Evolutionary conservation across 1,140 invertebrate genomes (phyloP).

Genomic region (Lasaia peninsularis): DNA sequence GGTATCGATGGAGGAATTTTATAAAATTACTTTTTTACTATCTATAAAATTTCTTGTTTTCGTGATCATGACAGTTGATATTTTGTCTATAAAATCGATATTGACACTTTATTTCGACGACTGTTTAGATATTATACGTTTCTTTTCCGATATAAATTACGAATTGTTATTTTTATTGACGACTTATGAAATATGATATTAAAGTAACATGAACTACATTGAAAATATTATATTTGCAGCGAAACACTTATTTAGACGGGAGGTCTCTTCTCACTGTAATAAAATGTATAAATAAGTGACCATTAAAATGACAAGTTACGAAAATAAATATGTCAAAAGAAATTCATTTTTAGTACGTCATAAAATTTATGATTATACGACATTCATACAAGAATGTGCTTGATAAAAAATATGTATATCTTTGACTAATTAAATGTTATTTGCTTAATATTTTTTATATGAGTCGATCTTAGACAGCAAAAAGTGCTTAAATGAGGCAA

Average conservation of each 20-base stretch:
- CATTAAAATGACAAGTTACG: not conserved
- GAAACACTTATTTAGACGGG: not conserved
- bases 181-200: not conserved
- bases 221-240: not conserved
- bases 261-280: not conserved
- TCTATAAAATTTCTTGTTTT: not conserved
- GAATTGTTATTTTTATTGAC: not conserved
- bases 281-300: not conserved
- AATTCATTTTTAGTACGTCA: no score
- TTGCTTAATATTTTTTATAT: not conserved
- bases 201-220: not conserved
- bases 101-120: not conserved
- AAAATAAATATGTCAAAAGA: not conserved
- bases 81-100: not conserved
- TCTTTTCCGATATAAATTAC: not conserved
- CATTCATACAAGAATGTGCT: no score
- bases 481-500: no score
- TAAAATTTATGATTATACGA: no score
- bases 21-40: conserved; percentile 17
- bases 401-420: no score
- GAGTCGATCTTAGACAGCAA: not conserved
- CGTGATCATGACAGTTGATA: not conserved
- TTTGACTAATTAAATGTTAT: no score
- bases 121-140: not conserved
- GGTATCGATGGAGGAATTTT: conserved; percentile 18